Evolutionary conservation across 2,113 vertebrate genomes (phyloP), one percentile per base, ranked within the genome.

Genomic region (Pedetes capensis): DNA sequence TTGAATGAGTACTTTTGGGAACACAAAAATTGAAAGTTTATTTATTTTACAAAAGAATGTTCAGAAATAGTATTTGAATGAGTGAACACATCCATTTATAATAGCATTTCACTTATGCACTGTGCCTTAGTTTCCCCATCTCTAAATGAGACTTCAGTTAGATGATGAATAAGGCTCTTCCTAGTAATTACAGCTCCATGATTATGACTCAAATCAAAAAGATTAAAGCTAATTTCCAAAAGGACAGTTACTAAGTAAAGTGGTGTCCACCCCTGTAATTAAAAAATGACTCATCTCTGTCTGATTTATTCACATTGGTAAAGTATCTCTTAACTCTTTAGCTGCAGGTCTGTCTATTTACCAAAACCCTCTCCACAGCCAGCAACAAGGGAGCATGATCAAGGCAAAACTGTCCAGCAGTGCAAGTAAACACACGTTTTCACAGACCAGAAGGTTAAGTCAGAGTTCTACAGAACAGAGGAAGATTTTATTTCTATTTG

Each of bases 221-320:
- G 57, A 96, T 93, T 94, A 95, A 80, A 75, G 42, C 42, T 75
- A 87, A 93, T 96, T 96, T 96, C 94, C 87, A 55, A 95, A 95
- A 96, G 74, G 89, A 91, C 75, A 83, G 79, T 92, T 94, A 86
- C 82, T 91, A 95, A 91, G 53, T 85, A 96, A 93, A 95, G 80
- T 76, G 84, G 64, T 93, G 87, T 88, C 87, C 83, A 95, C 75
- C 79, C 79, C 69, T 94, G 11, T 95, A 94, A 94, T 96, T 37
- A 25, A 96, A 93, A 61, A 91, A 80, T 95, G 92, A 97, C 59
- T 97, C 83, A 96, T 93, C 80, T 47, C 34, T 89, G 16, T 80
- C 51, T 89, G 89, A 95, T 93, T 96, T 83, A 94, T 44, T 32
- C 59, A 23, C 3, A 89, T n/a, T 79, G 39, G 32, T n/a, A 61